Conservation (phyloP, 2,888 invertebrate species). For the Leptothorax acervorum region DNA sequence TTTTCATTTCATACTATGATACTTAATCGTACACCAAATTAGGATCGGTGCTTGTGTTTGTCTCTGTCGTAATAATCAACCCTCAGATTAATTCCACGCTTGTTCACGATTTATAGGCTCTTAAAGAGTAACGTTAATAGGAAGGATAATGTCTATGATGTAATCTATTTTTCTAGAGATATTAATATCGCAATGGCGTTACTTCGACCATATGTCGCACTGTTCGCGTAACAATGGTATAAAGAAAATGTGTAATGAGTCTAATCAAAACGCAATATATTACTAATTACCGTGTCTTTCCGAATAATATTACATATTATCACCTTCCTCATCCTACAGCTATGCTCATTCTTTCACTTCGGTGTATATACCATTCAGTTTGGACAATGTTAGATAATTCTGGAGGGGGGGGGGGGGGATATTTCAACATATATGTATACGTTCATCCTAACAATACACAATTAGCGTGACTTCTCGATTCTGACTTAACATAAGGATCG, state of each 20-base stretch:
- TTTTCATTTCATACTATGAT: background rate
- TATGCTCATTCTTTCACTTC: background rate
- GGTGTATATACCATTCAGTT: background rate
- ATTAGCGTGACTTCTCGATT: conserved; percentile 24
- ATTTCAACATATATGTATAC: conserved; percentile 11
- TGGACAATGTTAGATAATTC: conserved; percentile 11
- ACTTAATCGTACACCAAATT: background rate
- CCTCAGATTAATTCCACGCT: conserved; percentile 23
- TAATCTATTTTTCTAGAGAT: conserved; percentile 11
- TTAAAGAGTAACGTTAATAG: background rate
- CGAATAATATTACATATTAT: background rate
- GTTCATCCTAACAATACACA: conserved; percentile 23
- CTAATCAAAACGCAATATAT: conserved; percentile 53
- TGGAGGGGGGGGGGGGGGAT: background rate
- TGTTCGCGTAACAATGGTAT: conserved; percentile 42
- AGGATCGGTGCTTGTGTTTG: background rate
- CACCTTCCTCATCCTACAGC: background rate
- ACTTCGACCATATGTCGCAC: conserved; percentile 26
- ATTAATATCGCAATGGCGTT: background rate
- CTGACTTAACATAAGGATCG: background rate
- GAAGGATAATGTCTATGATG: background rate
- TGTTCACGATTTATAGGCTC: background rate
- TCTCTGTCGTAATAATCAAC: conserved; percentile 31
- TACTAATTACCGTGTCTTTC: conserved; percentile 37
- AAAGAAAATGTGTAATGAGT: conserved; percentile 47